Evolutionary conservation across 2,888 invertebrate genomes (phyloP).

Genomic region (Autographa gamma): DNA sequence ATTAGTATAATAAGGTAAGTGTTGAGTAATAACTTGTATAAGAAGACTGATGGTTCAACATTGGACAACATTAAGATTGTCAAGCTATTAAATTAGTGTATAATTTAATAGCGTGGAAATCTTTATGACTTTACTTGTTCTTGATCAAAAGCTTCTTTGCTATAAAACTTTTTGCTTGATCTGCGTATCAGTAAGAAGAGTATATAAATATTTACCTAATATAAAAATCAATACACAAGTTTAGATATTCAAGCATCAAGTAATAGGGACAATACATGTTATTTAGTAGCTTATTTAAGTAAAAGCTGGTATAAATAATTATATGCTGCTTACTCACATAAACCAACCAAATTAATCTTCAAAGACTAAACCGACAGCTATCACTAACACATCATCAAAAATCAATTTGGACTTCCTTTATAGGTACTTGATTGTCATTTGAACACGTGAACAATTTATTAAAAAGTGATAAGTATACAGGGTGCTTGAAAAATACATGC

Average conservation of each 20-base stretch:
- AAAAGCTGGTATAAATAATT: no score
- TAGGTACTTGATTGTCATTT: conserved; percentile 1
- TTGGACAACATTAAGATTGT: not conserved
- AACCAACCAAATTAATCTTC: not conserved
- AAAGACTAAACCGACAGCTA: not conserved
- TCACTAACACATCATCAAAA: not conserved
- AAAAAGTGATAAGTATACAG: not conserved
- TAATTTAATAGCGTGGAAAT: not conserved
- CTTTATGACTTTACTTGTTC: not conserved
- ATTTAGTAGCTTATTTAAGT: no score
- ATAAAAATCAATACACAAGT: no score
- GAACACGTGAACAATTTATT: not conserved
- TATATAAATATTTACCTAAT: no score
- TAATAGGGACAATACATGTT: no score
- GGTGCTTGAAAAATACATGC: no score
- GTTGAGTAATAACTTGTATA: not conserved
- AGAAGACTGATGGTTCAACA: not conserved
- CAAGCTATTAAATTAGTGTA: no score
- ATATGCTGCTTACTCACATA: no score
- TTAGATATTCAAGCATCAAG: no score
- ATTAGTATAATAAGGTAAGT: not conserved
- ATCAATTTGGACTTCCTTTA: not conserved
- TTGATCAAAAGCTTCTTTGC: not conserved
- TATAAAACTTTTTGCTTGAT: not conserved
- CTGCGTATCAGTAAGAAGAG: not conserved